These are phyloP conservation scores for Channa argus DNA, from an alignment of 2,113 vertebrate genomes.

Conservation along the genomic window DNA sequence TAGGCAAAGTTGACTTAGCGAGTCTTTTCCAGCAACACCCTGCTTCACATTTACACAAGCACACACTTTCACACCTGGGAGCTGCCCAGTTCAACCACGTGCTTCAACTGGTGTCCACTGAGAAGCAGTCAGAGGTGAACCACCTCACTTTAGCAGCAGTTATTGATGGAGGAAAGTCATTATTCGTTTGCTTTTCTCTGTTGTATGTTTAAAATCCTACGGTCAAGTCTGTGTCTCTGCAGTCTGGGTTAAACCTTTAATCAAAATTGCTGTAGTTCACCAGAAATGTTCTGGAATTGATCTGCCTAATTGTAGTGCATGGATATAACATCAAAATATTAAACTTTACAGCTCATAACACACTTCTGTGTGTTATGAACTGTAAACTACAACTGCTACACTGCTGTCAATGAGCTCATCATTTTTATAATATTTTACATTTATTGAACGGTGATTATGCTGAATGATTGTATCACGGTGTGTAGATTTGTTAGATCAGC, in stretches of 20 bases:
- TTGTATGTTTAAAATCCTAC: constrained; percentile 1
- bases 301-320: background rate
- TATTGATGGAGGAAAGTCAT: background rate
- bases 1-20: constrained; percentile 9
- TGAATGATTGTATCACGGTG: too few species aligned
- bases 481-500: too few species aligned
- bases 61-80: constrained; percentile 37
- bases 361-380: too few species aligned
- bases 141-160: background rate
- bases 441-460: too few species aligned
- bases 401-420: too few species aligned
- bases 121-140: constrained; percentile 45
- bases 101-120: constrained; percentile 37
- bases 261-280: constrained; percentile 6
- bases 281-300: constrained; percentile 19
- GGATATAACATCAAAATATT: constrained; percentile 7
- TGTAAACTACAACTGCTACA: too few species aligned
- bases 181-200: constrained; percentile 1
- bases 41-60: constrained; percentile 29
- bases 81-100: constrained; percentile 11
- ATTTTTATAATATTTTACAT: too few species aligned
- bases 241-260: constrained; percentile 10
- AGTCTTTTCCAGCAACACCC: constrained; percentile 20
- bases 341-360: background rate
- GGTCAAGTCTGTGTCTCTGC: constrained; percentile 7